A percentile compares a stretch with the other conserved stretches of the same genome.
Evolutionary conservation across 1,140 invertebrate genomes (phyloP).

Genomic region (Bombus ignitus): DNA sequence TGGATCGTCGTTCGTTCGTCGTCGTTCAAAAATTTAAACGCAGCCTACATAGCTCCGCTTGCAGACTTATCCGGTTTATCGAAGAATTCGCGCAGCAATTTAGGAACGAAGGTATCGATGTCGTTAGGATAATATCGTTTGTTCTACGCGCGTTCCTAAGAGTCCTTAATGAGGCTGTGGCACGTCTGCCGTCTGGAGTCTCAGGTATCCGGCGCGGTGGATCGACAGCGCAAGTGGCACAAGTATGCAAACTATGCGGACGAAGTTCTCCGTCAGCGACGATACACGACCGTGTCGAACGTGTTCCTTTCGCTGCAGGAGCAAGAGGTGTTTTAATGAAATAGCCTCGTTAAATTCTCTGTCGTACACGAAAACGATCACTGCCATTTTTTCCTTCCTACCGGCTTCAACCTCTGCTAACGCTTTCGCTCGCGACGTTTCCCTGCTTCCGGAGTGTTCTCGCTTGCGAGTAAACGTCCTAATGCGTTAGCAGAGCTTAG

Average conservation of each 20-base stretch:
- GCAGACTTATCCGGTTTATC: background rate
- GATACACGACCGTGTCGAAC: constrained; percentile 39
- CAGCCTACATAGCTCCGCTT: background rate
- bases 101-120: constrained; percentile 1
- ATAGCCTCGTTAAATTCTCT: constrained; percentile 38
- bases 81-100: constrained; percentile 3
- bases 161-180: constrained; percentile 62
- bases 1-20: background rate
- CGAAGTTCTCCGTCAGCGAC: constrained; percentile 41
- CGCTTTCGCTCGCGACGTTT: background rate
- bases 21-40: background rate
- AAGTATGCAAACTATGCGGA: constrained; percentile 65
- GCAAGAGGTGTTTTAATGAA: constrained; percentile 9
- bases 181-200: constrained; percentile 55
- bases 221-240: constrained; percentile 53
- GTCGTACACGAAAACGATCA: no score
- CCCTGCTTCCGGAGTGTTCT: background rate
- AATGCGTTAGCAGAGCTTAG: background rate
- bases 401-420: background rate
- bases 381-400: background rate
- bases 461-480: no score
- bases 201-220: constrained; percentile 55
- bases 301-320: background rate
- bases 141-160: constrained; percentile 56
- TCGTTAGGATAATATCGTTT: constrained; percentile 41